These are phyloP conservation scores for Pelodiscus sinensis DNA, from an alignment of 2,113 vertebrate species.

Conservation along the genomic window DNA sequence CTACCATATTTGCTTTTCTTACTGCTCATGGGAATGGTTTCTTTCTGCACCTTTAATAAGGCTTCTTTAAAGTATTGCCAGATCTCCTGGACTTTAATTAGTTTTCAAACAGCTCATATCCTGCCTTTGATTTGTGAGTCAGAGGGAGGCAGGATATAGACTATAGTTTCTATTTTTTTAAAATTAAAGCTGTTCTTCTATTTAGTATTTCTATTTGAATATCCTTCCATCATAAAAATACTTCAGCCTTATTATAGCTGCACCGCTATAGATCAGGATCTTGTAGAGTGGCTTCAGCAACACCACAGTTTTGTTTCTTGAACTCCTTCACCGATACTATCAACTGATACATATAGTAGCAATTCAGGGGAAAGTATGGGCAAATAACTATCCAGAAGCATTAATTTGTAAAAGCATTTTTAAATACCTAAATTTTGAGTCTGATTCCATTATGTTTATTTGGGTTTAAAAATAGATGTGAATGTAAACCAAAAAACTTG, in stretches of 20 bases:
- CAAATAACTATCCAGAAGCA: constrained; percentile 18
- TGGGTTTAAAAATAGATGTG: constrained; percentile 43
- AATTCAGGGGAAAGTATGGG: neutral
- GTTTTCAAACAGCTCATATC: neutral
- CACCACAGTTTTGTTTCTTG: neutral
- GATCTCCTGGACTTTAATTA: neutral
- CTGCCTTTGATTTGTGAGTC: neutral
- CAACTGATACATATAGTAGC: neutral
- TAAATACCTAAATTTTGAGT: constrained; percentile 48
- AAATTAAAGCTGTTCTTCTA: neutral
- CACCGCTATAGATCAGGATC: neutral
- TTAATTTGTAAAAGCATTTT: constrained; percentile 42
- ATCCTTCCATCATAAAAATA: neutral
- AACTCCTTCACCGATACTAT: neutral
- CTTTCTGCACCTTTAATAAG: too few species aligned
- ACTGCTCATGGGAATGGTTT: too few species aligned
- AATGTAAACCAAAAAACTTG: constrained; percentile 13
- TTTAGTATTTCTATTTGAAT: neutral
- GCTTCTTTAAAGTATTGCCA: too few species aligned
- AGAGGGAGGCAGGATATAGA: neutral
- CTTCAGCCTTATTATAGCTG: neutral
- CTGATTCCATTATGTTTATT: constrained; percentile 50
- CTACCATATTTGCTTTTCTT: too few species aligned
- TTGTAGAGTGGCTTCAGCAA: neutral
- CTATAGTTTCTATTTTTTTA: neutral